Conservation (phyloP, 2,113 vertebrate genomes). For the Ophiodon elongatus region DNA sequence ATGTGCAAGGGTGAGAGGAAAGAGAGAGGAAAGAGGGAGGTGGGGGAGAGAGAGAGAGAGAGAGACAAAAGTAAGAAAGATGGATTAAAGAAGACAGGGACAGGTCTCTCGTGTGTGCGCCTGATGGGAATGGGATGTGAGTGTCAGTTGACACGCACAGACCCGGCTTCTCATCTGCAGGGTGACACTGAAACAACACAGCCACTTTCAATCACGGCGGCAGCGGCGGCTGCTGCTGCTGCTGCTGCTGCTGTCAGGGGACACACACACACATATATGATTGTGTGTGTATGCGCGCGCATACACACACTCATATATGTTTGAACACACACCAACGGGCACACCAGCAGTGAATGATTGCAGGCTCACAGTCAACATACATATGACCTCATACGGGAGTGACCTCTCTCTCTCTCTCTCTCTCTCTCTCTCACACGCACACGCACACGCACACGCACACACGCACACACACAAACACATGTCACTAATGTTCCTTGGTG, state of each 20-base stretch:
- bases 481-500: constrained; percentile 34
- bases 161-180: constrained; percentile 54
- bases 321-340: constrained; percentile 9
- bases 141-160: constrained; percentile 38
- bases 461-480: constrained; percentile 34
- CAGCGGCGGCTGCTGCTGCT: neutral
- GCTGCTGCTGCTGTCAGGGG: constrained; percentile 35
- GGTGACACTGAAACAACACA: constrained; percentile 62
- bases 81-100: constrained; percentile 24
- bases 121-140: constrained; percentile 49
- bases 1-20: constrained; percentile 3
- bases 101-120: neutral
- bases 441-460: constrained; percentile 8
- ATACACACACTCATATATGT: neutral
- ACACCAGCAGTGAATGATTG: constrained; percentile 44
- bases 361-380: constrained; percentile 47
- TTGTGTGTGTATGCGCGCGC: no score
- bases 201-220: constrained; percentile 63
- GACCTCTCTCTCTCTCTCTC: neutral
- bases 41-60: neutral
- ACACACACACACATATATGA: neutral
- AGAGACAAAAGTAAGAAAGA: neutral
- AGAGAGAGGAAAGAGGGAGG: neutral
- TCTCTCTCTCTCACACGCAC: no score
- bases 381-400: constrained; percentile 59